These are phyloP conservation scores for Nesidiocoris tenuis DNA, from an alignment of 2,888 invertebrate genomes.

Conservation along the genomic window DNA sequence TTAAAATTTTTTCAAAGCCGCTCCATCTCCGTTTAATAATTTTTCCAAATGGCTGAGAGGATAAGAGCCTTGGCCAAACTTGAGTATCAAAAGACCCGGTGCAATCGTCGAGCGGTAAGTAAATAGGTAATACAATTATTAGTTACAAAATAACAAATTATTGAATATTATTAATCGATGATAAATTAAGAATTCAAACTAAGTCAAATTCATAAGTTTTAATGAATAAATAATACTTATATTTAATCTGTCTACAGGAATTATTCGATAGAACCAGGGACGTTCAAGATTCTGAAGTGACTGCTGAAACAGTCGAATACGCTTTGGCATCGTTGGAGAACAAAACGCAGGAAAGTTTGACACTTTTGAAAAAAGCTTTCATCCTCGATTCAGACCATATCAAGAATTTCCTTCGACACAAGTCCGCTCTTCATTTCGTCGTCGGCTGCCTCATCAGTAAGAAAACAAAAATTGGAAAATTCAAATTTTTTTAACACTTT, in stretches of 20 bases:
- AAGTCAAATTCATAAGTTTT: no score
- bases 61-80: constrained; percentile 11
- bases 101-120: constrained; percentile 14
- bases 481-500: no score
- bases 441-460: constrained; percentile 60
- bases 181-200: no score
- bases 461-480: no score
- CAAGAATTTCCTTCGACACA: constrained; percentile 54
- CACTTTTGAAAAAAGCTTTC: constrained; percentile 55
- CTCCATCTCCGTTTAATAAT: no score
- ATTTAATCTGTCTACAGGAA: no score
- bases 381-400: constrained; percentile 56
- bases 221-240: no score
- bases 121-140: no score
- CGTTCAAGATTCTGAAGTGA: background rate
- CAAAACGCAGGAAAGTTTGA: constrained; percentile 52
- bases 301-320: background rate
- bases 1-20: no score
- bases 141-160: no score
- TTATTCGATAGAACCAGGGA: constrained; percentile 9
- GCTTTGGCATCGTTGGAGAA: constrained; percentile 14
- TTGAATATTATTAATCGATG: no score
- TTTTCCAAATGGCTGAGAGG: constrained; percentile 18
- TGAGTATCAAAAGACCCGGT: background rate
- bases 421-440: constrained; percentile 58